Evolutionary conservation across 2,797 vertebrate species (phyloP).

Genomic region (Nyctibius grandis): DNA sequence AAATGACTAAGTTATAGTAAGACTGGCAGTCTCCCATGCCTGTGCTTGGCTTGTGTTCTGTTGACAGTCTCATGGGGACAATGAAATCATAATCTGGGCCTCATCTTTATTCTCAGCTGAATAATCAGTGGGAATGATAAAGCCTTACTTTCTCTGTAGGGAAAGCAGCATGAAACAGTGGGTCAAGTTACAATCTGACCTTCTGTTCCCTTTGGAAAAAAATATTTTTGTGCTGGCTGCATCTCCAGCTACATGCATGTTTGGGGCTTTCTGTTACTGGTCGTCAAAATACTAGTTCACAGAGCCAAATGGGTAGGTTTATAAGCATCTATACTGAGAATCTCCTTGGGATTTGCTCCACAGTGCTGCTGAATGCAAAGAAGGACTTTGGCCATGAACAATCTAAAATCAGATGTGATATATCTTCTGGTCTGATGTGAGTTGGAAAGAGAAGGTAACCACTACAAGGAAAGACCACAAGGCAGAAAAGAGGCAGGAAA

Average conservation of each 20-base stretch:
- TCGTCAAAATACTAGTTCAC: not conserved
- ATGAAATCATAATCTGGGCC: not conserved
- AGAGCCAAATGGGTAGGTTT: not conserved
- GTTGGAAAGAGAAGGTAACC: not conserved
- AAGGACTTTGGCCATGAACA: not conserved
- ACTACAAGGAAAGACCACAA: not conserved
- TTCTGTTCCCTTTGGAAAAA: slow-evolving; percentile 40
- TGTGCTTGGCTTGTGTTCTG: not conserved
- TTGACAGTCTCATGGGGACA: not conserved
- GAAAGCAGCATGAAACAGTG: slow-evolving; percentile 27
- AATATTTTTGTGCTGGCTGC: not conserved
- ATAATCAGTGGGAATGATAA: slow-evolving; percentile 33
- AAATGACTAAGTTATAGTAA: not conserved
- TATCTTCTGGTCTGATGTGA: not conserved
- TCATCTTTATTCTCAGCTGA: slow-evolving; percentile 43
- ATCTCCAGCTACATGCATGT: not conserved
- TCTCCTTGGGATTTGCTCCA: not conserved
- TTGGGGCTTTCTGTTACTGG: not conserved
- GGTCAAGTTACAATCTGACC: slow-evolving; percentile 28
- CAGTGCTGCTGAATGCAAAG: not conserved
- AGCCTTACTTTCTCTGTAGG: not conserved
- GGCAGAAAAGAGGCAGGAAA: slow-evolving; percentile 1
- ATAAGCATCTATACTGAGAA: not conserved
- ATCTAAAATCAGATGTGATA: not conserved
- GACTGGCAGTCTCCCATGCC: not conserved